Percentiles rank a stretch among this genome's conserved stretches.
phyloP scores from a whole-genome alignment of 2,888 invertebrate genomes.

The Machimus rusticus region DNA sequence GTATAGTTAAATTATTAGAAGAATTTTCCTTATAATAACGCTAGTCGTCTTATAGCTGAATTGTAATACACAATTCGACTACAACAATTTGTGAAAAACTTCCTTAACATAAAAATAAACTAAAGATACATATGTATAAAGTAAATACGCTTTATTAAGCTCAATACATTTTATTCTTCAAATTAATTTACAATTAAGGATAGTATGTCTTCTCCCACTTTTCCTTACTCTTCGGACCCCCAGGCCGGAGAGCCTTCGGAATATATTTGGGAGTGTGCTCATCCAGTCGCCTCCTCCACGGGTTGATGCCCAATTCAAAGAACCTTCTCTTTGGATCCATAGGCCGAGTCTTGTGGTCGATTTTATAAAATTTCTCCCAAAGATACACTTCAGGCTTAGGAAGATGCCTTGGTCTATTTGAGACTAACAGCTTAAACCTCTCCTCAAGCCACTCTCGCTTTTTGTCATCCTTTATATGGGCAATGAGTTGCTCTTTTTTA shows the following conservation, averaged over 20 bases:
- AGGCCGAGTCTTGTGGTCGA: conserved; percentile 72
- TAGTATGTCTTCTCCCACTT: conserved; percentile 75
- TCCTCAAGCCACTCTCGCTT: conserved; percentile 75
- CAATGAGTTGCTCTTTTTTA: conserved; percentile 66
- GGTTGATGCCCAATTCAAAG: conserved; percentile 73
- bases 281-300: conserved; percentile 71
- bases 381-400: conserved; percentile 74
- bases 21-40: too few relatives aligned
- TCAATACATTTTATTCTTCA: background rate
- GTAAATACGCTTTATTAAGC: background rate
- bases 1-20: too few relatives aligned
- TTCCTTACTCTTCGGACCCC: conserved; percentile 69
- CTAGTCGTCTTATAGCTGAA: too few relatives aligned
- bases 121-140: too few relatives aligned
- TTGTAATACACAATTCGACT: too few relatives aligned
- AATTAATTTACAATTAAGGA: conserved; percentile 61
- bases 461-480: conserved; percentile 75
- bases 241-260: conserved; percentile 71
- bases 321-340: conserved; percentile 74
- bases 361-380: conserved; percentile 87
- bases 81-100: too few relatives aligned
- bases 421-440: conserved; percentile 72
- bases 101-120: too few relatives aligned
- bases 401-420: conserved; percentile 72
- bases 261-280: conserved; percentile 75